Base-by-base conservation (phyloP, 2,113 vertebrate genomes). In the Zapus hudsonius region DNA sequence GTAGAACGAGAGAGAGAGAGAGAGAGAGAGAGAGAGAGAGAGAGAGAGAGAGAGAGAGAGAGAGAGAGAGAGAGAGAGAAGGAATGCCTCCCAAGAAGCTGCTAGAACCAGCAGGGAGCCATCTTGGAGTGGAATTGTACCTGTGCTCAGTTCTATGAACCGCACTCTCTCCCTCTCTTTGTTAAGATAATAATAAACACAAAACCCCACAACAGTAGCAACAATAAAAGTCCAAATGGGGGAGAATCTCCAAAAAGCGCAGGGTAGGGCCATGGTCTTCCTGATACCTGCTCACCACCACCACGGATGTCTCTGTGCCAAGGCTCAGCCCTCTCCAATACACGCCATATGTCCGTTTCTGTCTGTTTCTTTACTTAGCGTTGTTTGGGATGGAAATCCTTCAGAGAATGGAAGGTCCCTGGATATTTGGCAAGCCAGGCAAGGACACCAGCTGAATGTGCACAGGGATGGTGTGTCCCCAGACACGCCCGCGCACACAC, bases 391-490 rank as follows among this genome's bases (percentile, higher is more conserved):
- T 44, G 96, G 87, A 96, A 96, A 66, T 93, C 94, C 91, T 97
- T 98, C 93, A 69, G 93, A 94, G 95, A 92, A 92, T 96, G 90
- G 36, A 94, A 96, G 94, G 93, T 78, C 95, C 95, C 75, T 40
- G 64, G 23, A 29, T 92, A 92, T 96, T 73, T 92, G 94, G 92
- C 91, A 93, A 96, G 90, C 66, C 66, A 78, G 79, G 94, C 89
- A 94, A 85, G 93, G 93, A 97, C 93, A 94, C 80, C 89, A 3
- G 36, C 97, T 44, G 95, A 95, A 95, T 92, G 95, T 95, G 96
- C 92, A 80, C 96, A 91, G 94, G 90, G 92, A 97, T 96, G 96
- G 95, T 84, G 95, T 93, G 93, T 95, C 89, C 94, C 89, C 85
- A 94, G 75, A 7, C 10, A 40, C 4, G 0, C 17, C 0, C 20